Base-by-base conservation (phyloP, 2,888 invertebrate species). In the Leucoptera coffeella region DNA sequence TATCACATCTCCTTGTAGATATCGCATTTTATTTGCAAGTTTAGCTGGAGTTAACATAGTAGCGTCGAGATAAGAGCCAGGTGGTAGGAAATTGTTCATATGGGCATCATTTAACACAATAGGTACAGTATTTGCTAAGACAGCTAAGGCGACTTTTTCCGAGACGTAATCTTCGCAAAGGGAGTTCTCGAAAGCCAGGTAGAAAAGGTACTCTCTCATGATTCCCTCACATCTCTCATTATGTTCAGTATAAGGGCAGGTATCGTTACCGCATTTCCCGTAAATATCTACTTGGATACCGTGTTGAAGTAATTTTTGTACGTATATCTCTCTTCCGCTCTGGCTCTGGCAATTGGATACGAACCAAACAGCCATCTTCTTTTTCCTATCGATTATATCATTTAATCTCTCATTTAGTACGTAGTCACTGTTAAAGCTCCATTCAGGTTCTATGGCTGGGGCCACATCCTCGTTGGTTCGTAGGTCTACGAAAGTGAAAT, bases 151-250 rank as follows among this genome's bases (percentile, higher is more conserved):
- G 6, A 26, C n/a, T 19, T 26, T 26, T 9, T 26, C 26, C 7
- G 26, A 12, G 12, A 26, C 10, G 13, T 26, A 26, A n/a, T 26
- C 26, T n/a, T 12, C 19, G 12, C 26, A 26, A 9, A 19, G 10
- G n/a, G 26, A 17, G 10, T 26, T 26, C 19, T 26, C 26, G 7
- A 26, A 26, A 5, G 12, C 19, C 4, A 26, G 12, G 26, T 26
- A 26, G n/a, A 26, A 26, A 7, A 17, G 6, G 9, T 17, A 26
- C n/a, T 12, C n/a, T 12, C 13, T 2, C 8, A 12, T 13, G 8
- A 19, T 4, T 3, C 13, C 5, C 6, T 9, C 9, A 7, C 6
- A 7, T 17, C 17, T 12, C 20, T 10, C 10, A 12, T 26, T 13
- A 12, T 20, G 10, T n/a, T n/a, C n/a, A n/a, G n/a, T n/a, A n/a